These are phyloP conservation scores for Stomatorhinus walkeri DNA, from an alignment of 2,797 vertebrate species.

Conservation along the genomic window DNA sequence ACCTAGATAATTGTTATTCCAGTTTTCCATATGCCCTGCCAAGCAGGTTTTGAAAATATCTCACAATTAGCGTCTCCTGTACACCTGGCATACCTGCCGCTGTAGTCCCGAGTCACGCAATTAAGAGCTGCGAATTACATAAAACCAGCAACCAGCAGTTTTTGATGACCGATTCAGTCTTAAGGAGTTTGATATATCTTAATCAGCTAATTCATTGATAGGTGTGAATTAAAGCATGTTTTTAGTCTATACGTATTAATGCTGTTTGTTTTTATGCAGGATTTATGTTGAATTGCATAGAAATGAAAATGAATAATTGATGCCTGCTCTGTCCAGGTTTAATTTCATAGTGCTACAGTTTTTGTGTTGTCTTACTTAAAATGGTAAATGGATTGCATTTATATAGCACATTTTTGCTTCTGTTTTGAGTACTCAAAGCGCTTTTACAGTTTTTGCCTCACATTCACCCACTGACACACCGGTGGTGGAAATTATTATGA, in stretches of 20 bases:
- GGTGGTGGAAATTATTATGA: not conserved
- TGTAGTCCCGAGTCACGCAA: not conserved
- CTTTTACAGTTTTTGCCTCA: too few species aligned
- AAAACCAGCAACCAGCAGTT: not conserved
- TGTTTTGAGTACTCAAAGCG: too few species aligned
- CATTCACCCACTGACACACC: too few species aligned
- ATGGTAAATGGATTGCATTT: too few species aligned
- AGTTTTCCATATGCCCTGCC: not conserved
- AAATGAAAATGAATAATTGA: not conserved
- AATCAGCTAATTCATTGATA: not conserved
- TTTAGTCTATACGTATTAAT: not conserved
- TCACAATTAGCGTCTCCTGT: not conserved
- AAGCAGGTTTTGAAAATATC: not conserved
- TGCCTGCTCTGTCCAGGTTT: not conserved
- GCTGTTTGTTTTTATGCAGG: not conserved
- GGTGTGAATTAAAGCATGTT: not conserved
- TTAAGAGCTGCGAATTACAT: not conserved
- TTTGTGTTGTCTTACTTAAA: not conserved
- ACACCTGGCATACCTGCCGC: not conserved
- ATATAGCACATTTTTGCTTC: too few species aligned
- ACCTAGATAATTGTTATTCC: not conserved
- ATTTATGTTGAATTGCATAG: not conserved
- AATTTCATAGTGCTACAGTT: not conserved
- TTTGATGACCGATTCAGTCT: not conserved
- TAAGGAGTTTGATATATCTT: not conserved